These are phyloP conservation scores for Gryon sp. DNA, from an alignment of 1,140 invertebrate genomes.

Conservation along the genomic window DNA sequence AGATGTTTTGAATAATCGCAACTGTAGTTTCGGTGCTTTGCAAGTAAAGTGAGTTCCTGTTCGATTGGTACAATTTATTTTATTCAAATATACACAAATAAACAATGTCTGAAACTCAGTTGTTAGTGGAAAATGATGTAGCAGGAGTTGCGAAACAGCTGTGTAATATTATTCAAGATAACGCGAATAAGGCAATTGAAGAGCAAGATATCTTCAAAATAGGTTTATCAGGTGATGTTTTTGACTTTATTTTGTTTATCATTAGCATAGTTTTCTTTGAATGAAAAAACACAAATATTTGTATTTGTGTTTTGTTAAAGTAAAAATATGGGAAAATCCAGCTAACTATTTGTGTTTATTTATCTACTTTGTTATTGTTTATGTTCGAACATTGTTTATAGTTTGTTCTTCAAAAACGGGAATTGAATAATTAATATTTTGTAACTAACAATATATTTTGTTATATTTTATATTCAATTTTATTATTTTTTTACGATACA, in stretches of 20 bases:
- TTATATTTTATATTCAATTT: no score
- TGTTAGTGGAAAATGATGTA: conserved; percentile 65
- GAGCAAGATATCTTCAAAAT: conserved; percentile 82
- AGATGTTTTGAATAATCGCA: conserved; percentile 21
- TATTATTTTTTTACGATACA: no score
- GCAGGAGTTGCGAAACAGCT: conserved; percentile 67
- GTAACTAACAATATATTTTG: no score
- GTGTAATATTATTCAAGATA: conserved; percentile 73
- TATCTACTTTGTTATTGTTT: no score
- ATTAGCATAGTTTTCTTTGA: neutral
- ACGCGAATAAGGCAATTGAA: conserved; percentile 80
- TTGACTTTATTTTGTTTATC: neutral
- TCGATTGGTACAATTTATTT: conserved; percentile 3
- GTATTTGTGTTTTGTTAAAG: no score
- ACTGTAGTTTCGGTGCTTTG: conserved; percentile 1
- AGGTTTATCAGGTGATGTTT: conserved; percentile 84
- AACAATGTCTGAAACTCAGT: conserved; percentile 58
- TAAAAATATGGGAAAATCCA: no score
- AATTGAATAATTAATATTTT: no score
- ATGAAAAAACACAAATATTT: no score
- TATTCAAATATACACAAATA: conserved; percentile 1
- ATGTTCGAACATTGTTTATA: no score
- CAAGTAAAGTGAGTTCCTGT: conserved; percentile 3
- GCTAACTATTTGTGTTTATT: no score
- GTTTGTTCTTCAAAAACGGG: no score